Percentiles rank a stretch among this genome's conserved stretches.
phyloP scores from a whole-genome alignment of 2,888 invertebrate species.

The Caenorhabditis uteleia region DNA sequence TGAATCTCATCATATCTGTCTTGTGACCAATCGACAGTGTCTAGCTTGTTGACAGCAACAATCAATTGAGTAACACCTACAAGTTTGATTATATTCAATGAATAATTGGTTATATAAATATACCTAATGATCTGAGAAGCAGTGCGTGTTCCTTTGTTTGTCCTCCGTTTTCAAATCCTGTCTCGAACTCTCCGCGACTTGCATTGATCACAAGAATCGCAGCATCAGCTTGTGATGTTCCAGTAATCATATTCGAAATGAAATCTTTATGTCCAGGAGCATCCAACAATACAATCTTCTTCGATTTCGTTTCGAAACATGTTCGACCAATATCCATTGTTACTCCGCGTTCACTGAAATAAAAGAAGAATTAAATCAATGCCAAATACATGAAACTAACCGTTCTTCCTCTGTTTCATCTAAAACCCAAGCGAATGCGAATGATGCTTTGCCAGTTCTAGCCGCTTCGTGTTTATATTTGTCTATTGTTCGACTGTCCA shows the following conservation, averaged over 20 bases:
- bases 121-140: conserved; percentile 81
- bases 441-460: conserved; percentile 92
- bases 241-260: conserved; percentile 99
- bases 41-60: conserved; percentile 95
- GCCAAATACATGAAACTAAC: conserved; percentile 54
- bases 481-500: conserved; percentile 86
- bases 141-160: conserved; percentile 97
- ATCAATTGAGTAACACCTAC: conserved; percentile 89
- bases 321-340: conserved; percentile 94
- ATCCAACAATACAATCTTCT: conserved; percentile 78
- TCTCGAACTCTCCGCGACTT: conserved; percentile 92
- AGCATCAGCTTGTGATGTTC: conserved; percentile 96
- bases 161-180: conserved; percentile 95
- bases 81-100: conserved; percentile 23
- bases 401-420: conserved; percentile 98
- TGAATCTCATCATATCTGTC: conserved; percentile 86
- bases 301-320: conserved; percentile 59
- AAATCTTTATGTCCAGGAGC: conserved; percentile 99
- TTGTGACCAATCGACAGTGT: conserved; percentile 91
- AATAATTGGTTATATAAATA: conserved; percentile 70
- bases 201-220: conserved; percentile 95
- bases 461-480: conserved; percentile 96
- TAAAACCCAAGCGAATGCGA: conserved; percentile 90
- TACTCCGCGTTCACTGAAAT: conserved; percentile 80
- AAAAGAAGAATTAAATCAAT: too few relatives aligned